Percentiles rank a stretch among this genome's conserved stretches.
These are phyloP conservation scores for Selenia dentaria DNA, from an alignment of 2,888 invertebrate genomes.

Conservation along the genomic window DNA sequence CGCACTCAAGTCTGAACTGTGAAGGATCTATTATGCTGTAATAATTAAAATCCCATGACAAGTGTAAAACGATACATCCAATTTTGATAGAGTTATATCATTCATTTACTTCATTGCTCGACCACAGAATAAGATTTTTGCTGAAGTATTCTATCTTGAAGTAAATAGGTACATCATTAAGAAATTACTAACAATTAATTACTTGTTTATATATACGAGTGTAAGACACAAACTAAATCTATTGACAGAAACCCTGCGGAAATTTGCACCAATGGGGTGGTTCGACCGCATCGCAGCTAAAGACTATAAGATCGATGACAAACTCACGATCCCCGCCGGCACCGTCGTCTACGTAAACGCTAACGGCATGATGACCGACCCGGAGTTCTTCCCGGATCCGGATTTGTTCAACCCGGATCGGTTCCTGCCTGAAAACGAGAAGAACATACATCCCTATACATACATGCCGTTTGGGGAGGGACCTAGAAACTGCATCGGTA, in stretches of 20 bases:
- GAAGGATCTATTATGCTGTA: no score
- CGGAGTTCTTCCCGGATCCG: slow-evolving; percentile 79
- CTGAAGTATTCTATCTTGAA: no score
- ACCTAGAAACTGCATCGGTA: slow-evolving; percentile 85
- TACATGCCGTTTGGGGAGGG: slow-evolving; percentile 84
- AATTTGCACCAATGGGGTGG: slow-evolving; percentile 58
- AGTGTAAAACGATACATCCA: no score
- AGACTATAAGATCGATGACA: slow-evolving; percentile 51
- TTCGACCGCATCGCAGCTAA: slow-evolving; percentile 46
- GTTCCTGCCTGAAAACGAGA: slow-evolving; percentile 82
- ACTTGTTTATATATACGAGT: no score
- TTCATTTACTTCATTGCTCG: no score
- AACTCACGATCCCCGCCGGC: slow-evolving; percentile 48
- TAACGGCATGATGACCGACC: slow-evolving; percentile 59
- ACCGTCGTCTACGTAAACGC: slow-evolving; percentile 54
- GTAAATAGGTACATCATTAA: no score
- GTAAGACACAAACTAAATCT: neutral
- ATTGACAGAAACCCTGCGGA: slow-evolving; percentile 51
- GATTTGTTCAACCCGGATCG: slow-evolving; percentile 79
- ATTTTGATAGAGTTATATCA: no score
- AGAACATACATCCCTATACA: slow-evolving; percentile 49
- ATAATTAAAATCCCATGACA: no score
- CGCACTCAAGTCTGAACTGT: no score
- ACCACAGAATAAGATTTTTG: no score
- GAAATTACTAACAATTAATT: no score